Percentiles rank a stretch among this genome's conserved stretches.
Evolutionary conservation across 2,888 invertebrate genomes (phyloP).

Genomic region (Rapana venosa): DNA sequence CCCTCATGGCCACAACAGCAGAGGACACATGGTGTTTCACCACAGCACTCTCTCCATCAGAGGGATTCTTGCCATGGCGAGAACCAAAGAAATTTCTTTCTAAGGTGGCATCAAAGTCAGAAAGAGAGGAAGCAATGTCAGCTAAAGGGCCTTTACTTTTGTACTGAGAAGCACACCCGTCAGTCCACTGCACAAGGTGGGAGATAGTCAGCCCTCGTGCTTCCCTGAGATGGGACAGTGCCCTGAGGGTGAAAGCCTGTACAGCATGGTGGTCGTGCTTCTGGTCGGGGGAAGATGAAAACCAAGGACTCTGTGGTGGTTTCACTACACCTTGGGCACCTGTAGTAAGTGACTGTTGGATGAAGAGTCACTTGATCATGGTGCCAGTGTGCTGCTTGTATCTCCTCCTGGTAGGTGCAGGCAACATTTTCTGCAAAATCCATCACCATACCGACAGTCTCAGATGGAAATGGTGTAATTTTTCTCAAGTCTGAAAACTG

Average conservation of each 20-base stretch:
- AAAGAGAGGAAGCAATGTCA: neutral
- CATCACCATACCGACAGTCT: conserved; percentile 18
- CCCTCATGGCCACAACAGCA: neutral
- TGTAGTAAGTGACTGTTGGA: conserved; percentile 25
- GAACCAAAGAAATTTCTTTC: conserved; percentile 31
- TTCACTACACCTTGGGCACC: neutral
- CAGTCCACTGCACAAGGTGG: neutral
- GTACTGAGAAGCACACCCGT: conserved; percentile 4
- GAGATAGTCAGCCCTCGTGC: neutral
- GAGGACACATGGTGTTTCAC: neutral
- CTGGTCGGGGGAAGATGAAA: neutral
- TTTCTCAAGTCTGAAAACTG: neutral
- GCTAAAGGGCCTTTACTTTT: conserved; percentile 6
- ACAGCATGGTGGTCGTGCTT: conserved; percentile 25
- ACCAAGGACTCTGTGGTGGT: conserved; percentile 11
- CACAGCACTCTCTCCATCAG: conserved; percentile 4
- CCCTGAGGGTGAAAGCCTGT: neutral
- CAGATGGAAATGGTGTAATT: neutral
- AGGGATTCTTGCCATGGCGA: conserved; percentile 17
- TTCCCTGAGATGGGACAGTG: neutral
- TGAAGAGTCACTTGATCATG: conserved; percentile 11
- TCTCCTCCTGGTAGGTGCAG: conserved; percentile 21
- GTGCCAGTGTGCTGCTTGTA: conserved; percentile 30
- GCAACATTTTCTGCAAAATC: conserved; percentile 28
- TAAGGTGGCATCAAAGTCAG: neutral